Base-by-base conservation (phyloP, 2,797 vertebrate species). In the Taeniopygia guttata region DNA sequence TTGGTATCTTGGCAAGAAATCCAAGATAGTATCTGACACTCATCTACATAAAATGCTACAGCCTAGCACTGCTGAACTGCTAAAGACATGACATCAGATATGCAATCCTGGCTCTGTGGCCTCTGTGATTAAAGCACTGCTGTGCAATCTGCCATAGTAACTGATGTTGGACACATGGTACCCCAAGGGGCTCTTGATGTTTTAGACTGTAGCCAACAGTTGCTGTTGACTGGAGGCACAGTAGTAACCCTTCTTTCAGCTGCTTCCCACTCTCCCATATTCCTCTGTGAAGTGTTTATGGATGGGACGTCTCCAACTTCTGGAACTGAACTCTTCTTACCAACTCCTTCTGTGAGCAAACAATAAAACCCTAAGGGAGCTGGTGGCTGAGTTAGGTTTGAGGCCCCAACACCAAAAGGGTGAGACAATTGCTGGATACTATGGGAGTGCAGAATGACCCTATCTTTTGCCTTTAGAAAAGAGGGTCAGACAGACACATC, bases 1-100 rank as follows among this genome's bases (percentile, higher is more conserved):
- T 26, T 84, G 85, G 60, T 84, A 93, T 29, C 45, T 45, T 56
- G 74, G 79, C 84, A 90, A 83, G 91, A 95, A 87, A 92, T 40
- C 54, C 45, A 82, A 56, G 72, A 64, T 46, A 32, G 67, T 55
- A 76, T 67, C 83, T 3, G 25, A 84, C 63, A 60, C 73, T 78
- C 9, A 1, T 74, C 58, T 83, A 13, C 0, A 0, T 62, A 63
- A 49, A 73, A 73, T 7, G n/a, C 76, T 73, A 3, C 22, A 63
- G 73, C n/a, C 34, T 36, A 67, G 59, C 38, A 9, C 43, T 29
- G 32, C 69, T 79, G 68, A 78, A 43, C 63, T 94, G 55, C 70
- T 76, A 54, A 85, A 72, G 78, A 69, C 38, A 12, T 18, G 34
- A 86, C 63, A 79, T 82, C 23, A 76, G 62, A 36, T 27, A 55